phyloP scores from a whole-genome alignment of 2,888 invertebrate genomes.

The Chymomyza procnemis region DNA sequence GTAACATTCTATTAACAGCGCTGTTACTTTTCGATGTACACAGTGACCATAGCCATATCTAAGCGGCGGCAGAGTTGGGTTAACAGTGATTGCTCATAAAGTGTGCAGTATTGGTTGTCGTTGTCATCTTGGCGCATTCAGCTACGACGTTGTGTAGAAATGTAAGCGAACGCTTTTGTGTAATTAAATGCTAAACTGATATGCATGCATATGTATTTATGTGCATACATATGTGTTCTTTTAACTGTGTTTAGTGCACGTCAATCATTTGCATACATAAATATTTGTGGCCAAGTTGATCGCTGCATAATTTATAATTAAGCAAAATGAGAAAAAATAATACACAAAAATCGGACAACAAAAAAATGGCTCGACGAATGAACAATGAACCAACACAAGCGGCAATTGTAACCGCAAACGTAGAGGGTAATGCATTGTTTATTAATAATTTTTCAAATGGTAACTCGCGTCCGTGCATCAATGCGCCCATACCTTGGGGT shows the following conservation, averaged over 20 bases:
- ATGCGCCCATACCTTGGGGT: background rate
- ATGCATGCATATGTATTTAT: conserved; percentile 4
- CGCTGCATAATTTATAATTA: conserved; percentile 8
- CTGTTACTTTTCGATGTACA: background rate
- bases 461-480: background rate
- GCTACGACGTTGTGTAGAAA: background rate
- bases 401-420: too few species aligned
- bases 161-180: background rate
- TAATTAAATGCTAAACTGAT: background rate
- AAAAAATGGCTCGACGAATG: conserved; percentile 20
- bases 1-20: background rate
- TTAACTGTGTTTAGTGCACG: background rate
- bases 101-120: too few species aligned
- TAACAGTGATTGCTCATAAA: too few species aligned
- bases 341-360: conserved; percentile 31
- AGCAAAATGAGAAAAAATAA: conserved; percentile 45
- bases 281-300: conserved; percentile 13
- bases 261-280: background rate
- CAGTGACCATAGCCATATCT: background rate
- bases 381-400: background rate
- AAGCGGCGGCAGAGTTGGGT: too few species aligned
- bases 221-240: background rate
- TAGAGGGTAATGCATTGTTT: background rate
- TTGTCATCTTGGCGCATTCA: too few species aligned
- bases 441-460: background rate